phyloP scores from a whole-genome alignment of 2,888 invertebrate genomes.

The Incurvaria masculella region DNA sequence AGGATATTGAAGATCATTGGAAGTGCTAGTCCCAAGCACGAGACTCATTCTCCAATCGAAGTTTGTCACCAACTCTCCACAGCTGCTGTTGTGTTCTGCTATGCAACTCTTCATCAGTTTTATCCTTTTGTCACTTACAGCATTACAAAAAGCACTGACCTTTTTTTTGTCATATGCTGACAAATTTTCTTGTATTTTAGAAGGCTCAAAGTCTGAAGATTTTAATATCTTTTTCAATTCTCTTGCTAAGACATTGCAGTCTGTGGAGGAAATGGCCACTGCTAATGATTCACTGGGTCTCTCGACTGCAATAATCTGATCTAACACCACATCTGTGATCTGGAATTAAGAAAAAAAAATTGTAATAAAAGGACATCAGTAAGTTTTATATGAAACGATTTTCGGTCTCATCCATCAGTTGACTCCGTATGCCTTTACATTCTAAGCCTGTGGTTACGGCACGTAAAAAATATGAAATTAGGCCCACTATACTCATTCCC shows the following conservation, averaged over 20 bases:
- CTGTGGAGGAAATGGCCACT: background rate
- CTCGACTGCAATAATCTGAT: background rate
- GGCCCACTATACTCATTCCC: no score
- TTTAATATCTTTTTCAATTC: background rate
- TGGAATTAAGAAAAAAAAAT: background rate
- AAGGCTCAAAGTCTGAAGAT: background rate
- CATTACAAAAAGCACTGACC: slow-evolving; percentile 18
- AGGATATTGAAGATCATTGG: slow-evolving; percentile 31
- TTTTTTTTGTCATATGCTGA: slow-evolving; percentile 18
- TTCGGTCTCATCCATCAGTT: slow-evolving; percentile 20
- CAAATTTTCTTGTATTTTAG: background rate
- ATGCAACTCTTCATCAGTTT: slow-evolving; percentile 25
- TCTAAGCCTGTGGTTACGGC: slow-evolving; percentile 24
- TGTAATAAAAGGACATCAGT: no score
- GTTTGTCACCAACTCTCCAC: slow-evolving; percentile 26
- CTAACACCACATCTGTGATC: background rate
- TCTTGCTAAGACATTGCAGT: background rate
- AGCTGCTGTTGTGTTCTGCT: slow-evolving; percentile 24
- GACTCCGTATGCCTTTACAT: slow-evolving; percentile 18
- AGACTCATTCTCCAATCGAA: slow-evolving; percentile 36
- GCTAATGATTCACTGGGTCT: background rate
- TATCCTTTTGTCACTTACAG: slow-evolving; percentile 22
- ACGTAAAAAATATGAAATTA: no score
- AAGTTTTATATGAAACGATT: no score
- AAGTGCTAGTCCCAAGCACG: slow-evolving; percentile 33